Percentiles rank a stretch among this genome's conserved stretches.
phyloP scores from a whole-genome alignment of 2,888 invertebrate genomes.

The Polydrusus cervinus region DNA sequence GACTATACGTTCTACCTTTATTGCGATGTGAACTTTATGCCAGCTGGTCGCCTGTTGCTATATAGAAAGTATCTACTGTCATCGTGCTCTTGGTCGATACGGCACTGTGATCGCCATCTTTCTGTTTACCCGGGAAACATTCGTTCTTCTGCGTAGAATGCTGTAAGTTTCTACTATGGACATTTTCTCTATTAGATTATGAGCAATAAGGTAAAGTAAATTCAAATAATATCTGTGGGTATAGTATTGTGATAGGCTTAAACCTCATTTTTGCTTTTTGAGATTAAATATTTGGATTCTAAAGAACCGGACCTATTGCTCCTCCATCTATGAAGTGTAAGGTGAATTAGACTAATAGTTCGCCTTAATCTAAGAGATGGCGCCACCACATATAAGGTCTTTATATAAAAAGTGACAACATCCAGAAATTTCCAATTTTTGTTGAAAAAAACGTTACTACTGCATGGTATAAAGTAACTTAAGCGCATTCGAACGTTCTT shows the following conservation, averaged over 20 bases:
- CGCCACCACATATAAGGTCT: background rate
- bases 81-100: background rate
- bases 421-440: background rate
- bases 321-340: background rate
- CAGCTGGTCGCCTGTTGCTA: slow-evolving; percentile 32
- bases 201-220: too few species aligned
- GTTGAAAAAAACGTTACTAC: background rate
- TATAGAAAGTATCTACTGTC: background rate
- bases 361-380: background rate
- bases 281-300: background rate
- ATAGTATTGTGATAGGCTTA: too few species aligned
- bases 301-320: background rate
- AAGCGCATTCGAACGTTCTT: too few species aligned
- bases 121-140: background rate
- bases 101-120: background rate
- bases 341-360: too few species aligned
- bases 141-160: background rate
- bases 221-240: too few species aligned
- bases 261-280: too few species aligned
- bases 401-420: background rate
- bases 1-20: background rate
- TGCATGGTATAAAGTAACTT: too few species aligned
- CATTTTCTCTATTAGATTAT: too few species aligned
- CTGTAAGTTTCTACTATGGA: background rate
- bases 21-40: slow-evolving; percentile 3